Evolutionary conservation across 2,888 invertebrate genomes (phyloP).

Genomic region (Neuroscelio doddi): DNA sequence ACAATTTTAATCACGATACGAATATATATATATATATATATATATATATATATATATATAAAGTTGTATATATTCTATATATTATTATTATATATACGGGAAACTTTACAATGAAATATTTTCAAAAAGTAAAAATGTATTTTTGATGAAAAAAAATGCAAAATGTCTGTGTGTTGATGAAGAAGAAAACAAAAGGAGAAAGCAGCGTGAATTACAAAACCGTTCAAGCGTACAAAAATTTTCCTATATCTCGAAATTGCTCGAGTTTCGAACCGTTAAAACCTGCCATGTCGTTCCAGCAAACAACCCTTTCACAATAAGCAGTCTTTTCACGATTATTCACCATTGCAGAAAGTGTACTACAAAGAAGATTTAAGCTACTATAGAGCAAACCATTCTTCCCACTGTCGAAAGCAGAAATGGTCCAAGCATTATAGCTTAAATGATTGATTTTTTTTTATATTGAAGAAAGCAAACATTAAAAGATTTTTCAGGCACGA

Average conservation of each 20-base stretch:
- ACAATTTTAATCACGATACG: too few relatives aligned
- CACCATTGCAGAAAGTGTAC: constrained; percentile 48
- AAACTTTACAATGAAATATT: background rate
- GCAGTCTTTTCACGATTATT: constrained; percentile 51
- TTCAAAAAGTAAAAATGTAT: background rate
- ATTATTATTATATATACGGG: too few relatives aligned
- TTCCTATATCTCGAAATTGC: constrained; percentile 51
- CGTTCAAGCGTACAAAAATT: constrained; percentile 54
- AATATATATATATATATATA: too few relatives aligned
- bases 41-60: too few relatives aligned
- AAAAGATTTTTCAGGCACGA: too few relatives aligned
- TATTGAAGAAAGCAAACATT: too few relatives aligned
- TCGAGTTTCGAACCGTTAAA: constrained; percentile 54
- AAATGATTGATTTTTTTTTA: constrained; percentile 16
- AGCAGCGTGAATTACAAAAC: constrained; percentile 55
- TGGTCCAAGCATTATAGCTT: constrained; percentile 12
- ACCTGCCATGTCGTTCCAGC: constrained; percentile 44
- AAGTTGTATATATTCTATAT: too few relatives aligned
- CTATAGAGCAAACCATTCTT: constrained; percentile 28
- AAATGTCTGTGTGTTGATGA: constrained; percentile 2
- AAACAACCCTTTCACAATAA: constrained; percentile 42
- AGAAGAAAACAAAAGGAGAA: constrained; percentile 34
- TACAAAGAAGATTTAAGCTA: constrained; percentile 37
- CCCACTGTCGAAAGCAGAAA: constrained; percentile 29
- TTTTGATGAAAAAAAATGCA: background rate